Conservation (phyloP, 2,113 vertebrate genomes). For the Conger conger region DNA sequence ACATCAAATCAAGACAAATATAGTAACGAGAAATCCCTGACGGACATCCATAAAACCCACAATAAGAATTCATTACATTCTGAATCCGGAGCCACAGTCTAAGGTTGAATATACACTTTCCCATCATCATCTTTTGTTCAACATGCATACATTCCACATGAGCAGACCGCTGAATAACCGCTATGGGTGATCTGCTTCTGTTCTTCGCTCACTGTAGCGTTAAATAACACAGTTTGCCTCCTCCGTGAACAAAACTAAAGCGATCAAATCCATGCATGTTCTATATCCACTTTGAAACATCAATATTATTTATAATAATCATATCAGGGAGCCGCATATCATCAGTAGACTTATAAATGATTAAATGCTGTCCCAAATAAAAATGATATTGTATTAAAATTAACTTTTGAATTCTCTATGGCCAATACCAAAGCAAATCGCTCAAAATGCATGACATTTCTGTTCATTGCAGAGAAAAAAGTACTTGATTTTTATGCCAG, state of each 20-base stretch:
- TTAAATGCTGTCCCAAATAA: constrained; percentile 1
- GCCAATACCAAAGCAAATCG: constrained; percentile 9
- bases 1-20: constrained; percentile 30
- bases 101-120: neutral
- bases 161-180: neutral
- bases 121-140: neutral
- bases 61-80: constrained; percentile 12
- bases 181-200: neutral
- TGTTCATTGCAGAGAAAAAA: neutral
- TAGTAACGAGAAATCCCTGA: neutral
- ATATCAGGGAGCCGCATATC: constrained; percentile 18
- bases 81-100: neutral
- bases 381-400: constrained; percentile 14
- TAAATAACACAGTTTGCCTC: neutral
- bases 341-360: constrained; percentile 2
- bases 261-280: constrained; percentile 29
- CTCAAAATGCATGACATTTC: neutral
- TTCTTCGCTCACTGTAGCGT: neutral
- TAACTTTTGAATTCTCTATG: constrained; percentile 26
- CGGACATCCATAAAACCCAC: neutral
- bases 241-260: neutral
- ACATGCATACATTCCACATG: constrained; percentile 28
- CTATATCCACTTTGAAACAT: constrained; percentile 4
- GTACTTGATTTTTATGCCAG: constrained; percentile 22
- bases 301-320: too few species aligned